phyloP scores from a whole-genome alignment of 2,113 vertebrate species.

The Cryptotis parvus region DNA sequence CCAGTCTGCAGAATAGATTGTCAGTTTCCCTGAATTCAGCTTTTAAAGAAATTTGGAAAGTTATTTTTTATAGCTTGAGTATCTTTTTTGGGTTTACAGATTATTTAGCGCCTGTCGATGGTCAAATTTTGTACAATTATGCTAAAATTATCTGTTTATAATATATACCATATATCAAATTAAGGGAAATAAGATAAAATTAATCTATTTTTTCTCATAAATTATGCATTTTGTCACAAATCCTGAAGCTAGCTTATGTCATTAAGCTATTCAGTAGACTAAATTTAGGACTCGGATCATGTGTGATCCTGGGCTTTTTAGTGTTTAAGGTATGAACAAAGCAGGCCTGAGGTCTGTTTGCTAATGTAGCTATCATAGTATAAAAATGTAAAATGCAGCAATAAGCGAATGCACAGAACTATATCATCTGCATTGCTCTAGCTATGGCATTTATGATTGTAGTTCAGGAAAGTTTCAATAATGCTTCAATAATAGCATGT shows the following conservation, averaged over 20 bases:
- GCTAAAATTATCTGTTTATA: neutral
- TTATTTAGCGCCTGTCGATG: neutral
- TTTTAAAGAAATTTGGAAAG: neutral
- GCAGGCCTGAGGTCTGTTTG: neutral
- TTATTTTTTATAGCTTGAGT: neutral
- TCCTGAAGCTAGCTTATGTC: neutral
- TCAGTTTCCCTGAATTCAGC: neutral
- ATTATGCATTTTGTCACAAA: neutral
- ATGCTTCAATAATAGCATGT: slow-evolving; percentile 28
- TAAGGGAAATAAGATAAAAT: slow-evolving; percentile 31
- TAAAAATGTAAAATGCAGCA: neutral
- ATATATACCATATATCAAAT: neutral
- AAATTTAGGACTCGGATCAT: slow-evolving; percentile 36
- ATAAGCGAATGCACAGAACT: neutral
- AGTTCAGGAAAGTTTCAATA: slow-evolving; percentile 57
- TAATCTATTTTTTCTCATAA: neutral
- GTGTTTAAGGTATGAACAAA: neutral
- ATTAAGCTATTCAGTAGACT: neutral
- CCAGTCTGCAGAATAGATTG: neutral
- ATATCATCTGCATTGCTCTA: neutral
- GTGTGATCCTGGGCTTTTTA: neutral
- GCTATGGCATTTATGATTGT: slow-evolving; percentile 36
- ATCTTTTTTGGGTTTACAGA: slow-evolving; percentile 48
- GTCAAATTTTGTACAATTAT: neutral
- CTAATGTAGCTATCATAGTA: neutral